Conservation (phyloP, 2,797 vertebrate genomes). For the Sebastes hopkinsi region DNA sequence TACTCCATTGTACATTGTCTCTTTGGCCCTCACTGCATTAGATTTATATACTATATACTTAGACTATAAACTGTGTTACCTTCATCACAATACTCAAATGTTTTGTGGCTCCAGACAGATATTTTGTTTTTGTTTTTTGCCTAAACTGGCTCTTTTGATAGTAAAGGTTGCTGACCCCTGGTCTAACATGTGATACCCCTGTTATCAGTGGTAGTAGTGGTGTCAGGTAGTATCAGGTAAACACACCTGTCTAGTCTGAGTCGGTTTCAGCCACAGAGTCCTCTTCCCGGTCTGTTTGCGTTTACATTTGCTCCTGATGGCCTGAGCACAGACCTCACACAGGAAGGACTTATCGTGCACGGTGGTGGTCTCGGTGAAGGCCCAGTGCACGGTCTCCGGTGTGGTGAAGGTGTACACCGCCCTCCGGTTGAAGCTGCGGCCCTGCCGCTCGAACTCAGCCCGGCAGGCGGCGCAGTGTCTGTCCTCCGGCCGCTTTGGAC, state of each 20-base stretch:
- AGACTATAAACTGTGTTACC: too few relatives aligned
- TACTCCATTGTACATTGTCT: too few relatives aligned
- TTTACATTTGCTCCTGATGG: constrained; percentile 56
- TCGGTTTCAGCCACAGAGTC: constrained; percentile 59
- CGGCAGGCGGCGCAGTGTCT: constrained; percentile 55
- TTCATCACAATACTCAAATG: too few relatives aligned
- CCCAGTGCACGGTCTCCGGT: constrained; percentile 66
- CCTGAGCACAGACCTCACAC: constrained; percentile 71
- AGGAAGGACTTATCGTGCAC: constrained; percentile 62
- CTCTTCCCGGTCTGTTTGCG: constrained; percentile 57
- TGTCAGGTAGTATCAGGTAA: too few relatives aligned
- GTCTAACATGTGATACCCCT: too few relatives aligned
- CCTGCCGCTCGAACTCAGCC: constrained; percentile 62
- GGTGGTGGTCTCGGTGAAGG: constrained; percentile 42
- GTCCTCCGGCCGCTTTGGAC: constrained; percentile 46
- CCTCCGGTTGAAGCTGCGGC: constrained; percentile 70
- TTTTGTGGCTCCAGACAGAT: too few relatives aligned
- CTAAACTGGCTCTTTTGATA: too few relatives aligned
- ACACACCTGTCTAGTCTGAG: constrained; percentile 38
- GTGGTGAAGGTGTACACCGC: constrained; percentile 73
- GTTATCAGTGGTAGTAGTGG: too few relatives aligned
- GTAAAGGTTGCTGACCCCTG: too few relatives aligned
- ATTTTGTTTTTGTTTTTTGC: too few relatives aligned
- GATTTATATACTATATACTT: too few relatives aligned
- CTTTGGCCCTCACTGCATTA: too few relatives aligned